phyloP scores from a whole-genome alignment of 1,140 invertebrate species.

The Drosophila simulans region DNA sequence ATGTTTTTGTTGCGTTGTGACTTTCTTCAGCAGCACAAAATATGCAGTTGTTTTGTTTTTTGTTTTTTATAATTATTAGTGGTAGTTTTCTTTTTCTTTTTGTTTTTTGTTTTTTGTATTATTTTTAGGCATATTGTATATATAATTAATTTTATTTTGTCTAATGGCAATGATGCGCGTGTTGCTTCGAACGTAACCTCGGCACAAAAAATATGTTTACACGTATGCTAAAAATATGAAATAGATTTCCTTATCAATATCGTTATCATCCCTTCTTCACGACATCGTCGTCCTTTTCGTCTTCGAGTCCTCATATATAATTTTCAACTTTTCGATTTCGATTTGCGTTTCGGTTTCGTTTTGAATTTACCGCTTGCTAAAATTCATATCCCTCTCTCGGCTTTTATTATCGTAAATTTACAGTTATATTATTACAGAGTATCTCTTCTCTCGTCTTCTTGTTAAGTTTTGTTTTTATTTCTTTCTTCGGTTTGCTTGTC shows the following conservation, averaged over 20 bases:
- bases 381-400: slow-evolving; percentile 40
- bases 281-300: slow-evolving; percentile 7
- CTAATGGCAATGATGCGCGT: slow-evolving; percentile 83
- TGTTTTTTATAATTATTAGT: slow-evolving; percentile 51
- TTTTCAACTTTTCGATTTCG: slow-evolving; percentile 45
- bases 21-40: slow-evolving; percentile 81
- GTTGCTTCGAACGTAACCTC: slow-evolving; percentile 78
- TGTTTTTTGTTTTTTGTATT: slow-evolving; percentile 35
- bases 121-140: slow-evolving; percentile 52
- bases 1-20: slow-evolving; percentile 77
- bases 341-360: slow-evolving; percentile 30
- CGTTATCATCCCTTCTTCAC: slow-evolving; percentile 16
- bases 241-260: slow-evolving; percentile 57
- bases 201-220: slow-evolving; percentile 76
- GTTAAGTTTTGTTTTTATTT: slow-evolving; percentile 12
- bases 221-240: slow-evolving; percentile 75
- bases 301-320: slow-evolving; percentile 4
- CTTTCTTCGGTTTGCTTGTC: slow-evolving; percentile 36
- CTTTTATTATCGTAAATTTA: slow-evolving; percentile 68
- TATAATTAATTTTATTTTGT: slow-evolving; percentile 72
- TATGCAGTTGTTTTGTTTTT: slow-evolving; percentile 64
- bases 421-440: slow-evolving; percentile 57
- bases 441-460: slow-evolving; percentile 13
- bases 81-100: slow-evolving; percentile 21
- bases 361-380: slow-evolving; percentile 34